These are phyloP conservation scores for Lipotes vexillifer DNA, from an alignment of 2,113 vertebrate species.

Conservation along the genomic window DNA sequence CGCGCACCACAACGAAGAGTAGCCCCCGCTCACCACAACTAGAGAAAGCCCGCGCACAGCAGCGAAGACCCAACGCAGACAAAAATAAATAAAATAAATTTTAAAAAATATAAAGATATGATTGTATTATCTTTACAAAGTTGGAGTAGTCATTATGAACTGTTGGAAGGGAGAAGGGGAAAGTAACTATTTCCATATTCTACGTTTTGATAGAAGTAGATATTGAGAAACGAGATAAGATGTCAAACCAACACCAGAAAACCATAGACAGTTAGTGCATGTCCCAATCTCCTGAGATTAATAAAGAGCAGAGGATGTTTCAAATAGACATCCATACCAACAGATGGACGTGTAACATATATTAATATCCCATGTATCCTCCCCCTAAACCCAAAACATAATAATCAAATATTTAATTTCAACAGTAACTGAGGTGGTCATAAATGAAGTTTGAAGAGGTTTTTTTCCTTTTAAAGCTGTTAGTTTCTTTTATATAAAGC, in stretches of 20 bases:
- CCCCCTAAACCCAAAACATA: not conserved
- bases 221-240: not conserved
- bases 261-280: accelerated
- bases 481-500: not conserved
- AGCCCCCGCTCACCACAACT: too few relatives aligned
- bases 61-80: accelerated
- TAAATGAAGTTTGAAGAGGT: not conserved
- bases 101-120: not conserved
- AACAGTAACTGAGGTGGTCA: not conserved
- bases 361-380: not conserved
- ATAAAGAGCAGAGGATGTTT: accelerated
- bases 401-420: not conserved
- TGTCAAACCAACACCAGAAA: not conserved
- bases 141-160: not conserved
- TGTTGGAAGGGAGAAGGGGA: not conserved
- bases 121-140: not conserved
- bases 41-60: too few relatives aligned
- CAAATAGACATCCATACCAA: accelerated
- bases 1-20: too few relatives aligned
- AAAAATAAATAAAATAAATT: too few relatives aligned
- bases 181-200: not conserved
- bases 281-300: not conserved
- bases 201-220: not conserved
- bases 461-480: not conserved
- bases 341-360: accelerated